A percentile compares a stretch with the other conserved stretches of the same genome.
Evolutionary conservation across 2,888 invertebrate species (phyloP).

Genomic region (Galerucella nymphaeae): DNA sequence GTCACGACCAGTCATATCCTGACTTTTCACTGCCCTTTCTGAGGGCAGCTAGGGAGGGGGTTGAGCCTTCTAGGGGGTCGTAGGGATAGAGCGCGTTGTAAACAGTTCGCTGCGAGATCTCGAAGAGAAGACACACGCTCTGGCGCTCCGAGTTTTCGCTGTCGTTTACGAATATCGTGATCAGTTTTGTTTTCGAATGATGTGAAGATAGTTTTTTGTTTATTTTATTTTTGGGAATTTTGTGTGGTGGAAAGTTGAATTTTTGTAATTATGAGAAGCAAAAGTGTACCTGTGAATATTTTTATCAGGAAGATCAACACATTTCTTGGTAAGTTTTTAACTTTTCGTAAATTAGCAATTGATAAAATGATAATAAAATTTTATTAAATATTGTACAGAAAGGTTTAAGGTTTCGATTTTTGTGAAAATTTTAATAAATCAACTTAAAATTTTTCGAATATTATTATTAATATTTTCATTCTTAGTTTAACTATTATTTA

Average conservation of each 20-base stretch:
- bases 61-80: constrained; percentile 47
- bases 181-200: background rate
- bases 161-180: constrained; percentile 29
- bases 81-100: constrained; percentile 51
- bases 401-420: no score
- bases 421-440: no score
- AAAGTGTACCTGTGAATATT: constrained; percentile 55
- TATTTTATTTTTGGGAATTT: constrained; percentile 14
- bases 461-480: no score
- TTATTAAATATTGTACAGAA: no score
- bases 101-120: constrained; percentile 56
- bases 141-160: constrained; percentile 26
- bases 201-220: constrained; percentile 12
- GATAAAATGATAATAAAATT: background rate
- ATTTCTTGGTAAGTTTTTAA: constrained; percentile 48
- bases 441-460: no score
- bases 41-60: constrained; percentile 52
- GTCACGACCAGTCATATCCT: constrained; percentile 59
- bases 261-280: constrained; percentile 50
- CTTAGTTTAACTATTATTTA: no score
- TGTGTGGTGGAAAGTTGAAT: constrained; percentile 16
- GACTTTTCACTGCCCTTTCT: constrained; percentile 55
- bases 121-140: constrained; percentile 49
- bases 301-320: constrained; percentile 54
- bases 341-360: background rate